A percentile compares a stretch with the other conserved stretches of the same genome.
Conservation (phyloP, 1,140 invertebrate species). For the Dufourea novaeangliae region DNA sequence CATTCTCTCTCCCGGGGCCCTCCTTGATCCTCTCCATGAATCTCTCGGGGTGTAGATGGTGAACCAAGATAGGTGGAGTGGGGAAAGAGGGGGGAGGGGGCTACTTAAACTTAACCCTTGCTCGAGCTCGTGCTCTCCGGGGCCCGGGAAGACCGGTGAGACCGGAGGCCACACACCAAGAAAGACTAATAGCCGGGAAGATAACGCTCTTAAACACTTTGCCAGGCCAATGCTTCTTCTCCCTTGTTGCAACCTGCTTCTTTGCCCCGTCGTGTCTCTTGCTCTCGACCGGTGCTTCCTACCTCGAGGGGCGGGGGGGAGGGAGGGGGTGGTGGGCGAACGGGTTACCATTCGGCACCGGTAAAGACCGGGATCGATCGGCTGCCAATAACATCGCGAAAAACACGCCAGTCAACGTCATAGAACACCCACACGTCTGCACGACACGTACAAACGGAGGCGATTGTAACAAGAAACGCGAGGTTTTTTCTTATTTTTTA, state of each 20-base stretch:
- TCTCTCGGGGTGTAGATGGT: constrained; percentile 76
- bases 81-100: too few relatives aligned
- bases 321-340: too few relatives aligned
- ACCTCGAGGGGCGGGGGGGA: too few relatives aligned
- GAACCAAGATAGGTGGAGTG: constrained; percentile 71
- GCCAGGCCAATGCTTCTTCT: constrained; percentile 78
- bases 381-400: constrained; percentile 41
- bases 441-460: background rate
- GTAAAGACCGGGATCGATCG: constrained; percentile 41
- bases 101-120: constrained; percentile 80
- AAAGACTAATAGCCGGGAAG: constrained; percentile 80
- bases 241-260: constrained; percentile 61
- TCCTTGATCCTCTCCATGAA: constrained; percentile 60
- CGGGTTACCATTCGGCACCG: constrained; percentile 42
- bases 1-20: constrained; percentile 5
- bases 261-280: background rate
- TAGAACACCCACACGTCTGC: too few relatives aligned
- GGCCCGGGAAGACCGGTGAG: constrained; percentile 71
- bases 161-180: constrained; percentile 80
- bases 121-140: constrained; percentile 74
- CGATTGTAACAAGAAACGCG: too few relatives aligned
- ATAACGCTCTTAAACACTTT: constrained; percentile 82
- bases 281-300: background rate
- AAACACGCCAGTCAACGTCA: constrained; percentile 32
- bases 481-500: too few relatives aligned